These are phyloP conservation scores for Drosophila paramelanica DNA, from an alignment of 2,888 invertebrate genomes.

Conservation along the genomic window DNA sequence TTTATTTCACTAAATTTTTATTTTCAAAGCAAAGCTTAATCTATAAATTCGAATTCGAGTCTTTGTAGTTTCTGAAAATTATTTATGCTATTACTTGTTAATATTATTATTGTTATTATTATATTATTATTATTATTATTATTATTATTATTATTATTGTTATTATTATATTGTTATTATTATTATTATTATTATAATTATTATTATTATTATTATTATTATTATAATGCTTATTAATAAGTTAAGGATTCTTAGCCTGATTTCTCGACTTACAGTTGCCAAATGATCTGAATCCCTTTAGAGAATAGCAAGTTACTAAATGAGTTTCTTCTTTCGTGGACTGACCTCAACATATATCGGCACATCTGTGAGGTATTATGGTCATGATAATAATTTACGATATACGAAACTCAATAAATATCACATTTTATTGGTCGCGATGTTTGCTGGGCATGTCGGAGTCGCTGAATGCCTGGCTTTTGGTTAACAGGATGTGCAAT, in stretches of 20 bases:
- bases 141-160: too few relatives aligned
- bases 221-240: neutral
- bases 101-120: too few relatives aligned
- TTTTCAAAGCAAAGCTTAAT: too few relatives aligned
- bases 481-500: slow-evolving; percentile 38
- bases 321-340: neutral
- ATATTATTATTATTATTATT: too few relatives aligned
- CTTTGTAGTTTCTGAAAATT: too few relatives aligned
- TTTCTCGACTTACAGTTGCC: too few relatives aligned
- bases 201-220: neutral
- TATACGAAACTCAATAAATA: slow-evolving; percentile 3
- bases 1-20: too few relatives aligned
- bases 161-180: too few relatives aligned
- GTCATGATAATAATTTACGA: slow-evolving; percentile 9
- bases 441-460: neutral
- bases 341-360: neutral
- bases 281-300: neutral
- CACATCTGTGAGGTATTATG: neutral
- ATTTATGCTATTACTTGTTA: too few relatives aligned
- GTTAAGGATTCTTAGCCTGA: neutral
- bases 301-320: neutral
- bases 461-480: neutral
- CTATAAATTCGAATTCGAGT: too few relatives aligned
- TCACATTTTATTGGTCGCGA: slow-evolving; percentile 5
- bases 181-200: too few relatives aligned